A percentile compares a stretch with the other conserved stretches of the same genome.
Evolutionary conservation across 1,140 invertebrate genomes (phyloP).

Genomic region (Pemphigus obesinymphae): DNA sequence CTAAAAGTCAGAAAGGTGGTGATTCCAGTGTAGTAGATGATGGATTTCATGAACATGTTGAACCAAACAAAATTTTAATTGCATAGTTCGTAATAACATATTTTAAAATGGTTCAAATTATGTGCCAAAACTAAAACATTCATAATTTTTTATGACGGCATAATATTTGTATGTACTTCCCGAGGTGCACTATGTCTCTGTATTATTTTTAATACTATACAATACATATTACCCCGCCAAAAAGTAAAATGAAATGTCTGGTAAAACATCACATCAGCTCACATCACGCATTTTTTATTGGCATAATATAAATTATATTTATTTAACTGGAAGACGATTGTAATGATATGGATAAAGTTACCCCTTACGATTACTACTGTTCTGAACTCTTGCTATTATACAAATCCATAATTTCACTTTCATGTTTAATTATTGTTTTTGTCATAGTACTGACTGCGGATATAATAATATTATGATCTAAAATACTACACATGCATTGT

Average conservation of each 20-base stretch:
- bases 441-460: no score
- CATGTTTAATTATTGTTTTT: no score
- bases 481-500: no score
- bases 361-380: no score
- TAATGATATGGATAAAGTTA: no score
- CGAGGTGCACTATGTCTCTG: background rate
- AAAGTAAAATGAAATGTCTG: background rate
- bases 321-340: background rate
- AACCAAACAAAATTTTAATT: background rate
- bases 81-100: background rate
- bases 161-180: background rate
- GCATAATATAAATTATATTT: background rate
- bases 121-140: conserved; percentile 16
- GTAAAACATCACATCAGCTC: background rate
- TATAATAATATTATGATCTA: no score
- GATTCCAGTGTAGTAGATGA: conserved; percentile 21
- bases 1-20: conserved; percentile 5
- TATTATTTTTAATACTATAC: background rate
- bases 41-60: conserved; percentile 30
- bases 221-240: background rate
- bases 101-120: conserved; percentile 1
- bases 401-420: no score
- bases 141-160: no score
- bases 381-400: no score
- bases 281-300: background rate